Base-by-base conservation (phyloP, 2,113 vertebrate genomes). In the Eurystomus gularis region DNA sequence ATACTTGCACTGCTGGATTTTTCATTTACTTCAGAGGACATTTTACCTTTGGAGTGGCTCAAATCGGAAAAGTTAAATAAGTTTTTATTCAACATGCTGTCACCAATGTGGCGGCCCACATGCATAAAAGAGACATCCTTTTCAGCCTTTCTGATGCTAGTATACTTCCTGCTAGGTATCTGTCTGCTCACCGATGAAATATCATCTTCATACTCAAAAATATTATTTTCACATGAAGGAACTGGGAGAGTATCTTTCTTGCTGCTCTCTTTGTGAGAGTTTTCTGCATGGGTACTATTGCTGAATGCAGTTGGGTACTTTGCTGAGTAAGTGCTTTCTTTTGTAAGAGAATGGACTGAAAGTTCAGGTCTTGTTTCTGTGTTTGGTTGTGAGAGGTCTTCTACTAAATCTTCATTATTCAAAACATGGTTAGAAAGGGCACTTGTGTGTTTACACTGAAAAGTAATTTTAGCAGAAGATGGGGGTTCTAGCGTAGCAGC, bases 361-460 rank as follows among this genome's bases (percentile, higher is more conserved):
- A 98, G 98, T 96, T 98, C 99, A 96, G 99, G 96, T 97, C 97
- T 97, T 85, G 97, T 97, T 94, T 99, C 98, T 95, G 97, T 94
- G 85, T 98, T 99, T 93, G 98, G 98, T 71, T 98, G 97, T 66
- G 99, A 98, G 97, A 98, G 98, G 88, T 98, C 98, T 96, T 99
- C 99, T 51, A 97, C 97, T 66, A 98, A 97, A 95, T 98, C 98
- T 95, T 99, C 98, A 25, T 98, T 98, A 94, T 98, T 98, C 95
- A 99, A 97, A 96, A 98, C 96, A 51, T 98, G 98, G 80, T 98
- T 98, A 94, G 98, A 98, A 98, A 99, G 98, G 97, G 98, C 98
- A 98, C 99, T 99, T 84, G 98, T 98, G 98, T 99, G 99, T 97
- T 99, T 99, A 98, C 98, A 99, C 94, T 98, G 99, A 86, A 99